phyloP scores from a whole-genome alignment of 2,113 vertebrate genomes.

The Chionomys nivalis region DNA sequence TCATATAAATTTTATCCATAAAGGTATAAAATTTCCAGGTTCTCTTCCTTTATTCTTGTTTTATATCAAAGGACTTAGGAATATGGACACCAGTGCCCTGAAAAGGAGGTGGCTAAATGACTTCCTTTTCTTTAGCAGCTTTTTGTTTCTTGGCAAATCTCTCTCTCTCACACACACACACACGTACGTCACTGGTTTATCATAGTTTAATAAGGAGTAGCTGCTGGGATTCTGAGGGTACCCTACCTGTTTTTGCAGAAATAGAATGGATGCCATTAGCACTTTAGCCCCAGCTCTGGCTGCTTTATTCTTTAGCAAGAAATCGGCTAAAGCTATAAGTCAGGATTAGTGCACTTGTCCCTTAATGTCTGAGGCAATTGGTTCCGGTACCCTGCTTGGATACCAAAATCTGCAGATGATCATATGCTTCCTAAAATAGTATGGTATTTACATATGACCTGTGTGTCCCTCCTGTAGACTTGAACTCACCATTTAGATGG shows the following conservation, averaged over 20 bases:
- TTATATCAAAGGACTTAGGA: neutral
- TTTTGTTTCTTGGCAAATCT: neutral
- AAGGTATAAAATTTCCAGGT: neutral
- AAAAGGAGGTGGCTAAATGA: neutral
- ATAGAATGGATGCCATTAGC: rapidly evolving
- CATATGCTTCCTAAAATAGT: neutral
- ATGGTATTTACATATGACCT: neutral
- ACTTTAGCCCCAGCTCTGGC: rapidly evolving
- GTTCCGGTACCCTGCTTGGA: neutral
- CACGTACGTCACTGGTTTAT: neutral
- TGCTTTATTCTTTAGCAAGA: neutral
- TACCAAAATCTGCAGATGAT: neutral
- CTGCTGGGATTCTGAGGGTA: neutral
- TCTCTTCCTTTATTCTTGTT: neutral
- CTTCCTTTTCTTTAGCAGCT: neutral
- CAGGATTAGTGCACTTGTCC: neutral
- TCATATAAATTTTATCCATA: neutral
- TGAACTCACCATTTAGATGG: neutral
- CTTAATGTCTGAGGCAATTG: neutral
- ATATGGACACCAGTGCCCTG: neutral
- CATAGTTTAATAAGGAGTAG: neutral
- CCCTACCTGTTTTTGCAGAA: neutral
- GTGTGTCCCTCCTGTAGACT: no score
- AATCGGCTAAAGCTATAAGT: neutral
- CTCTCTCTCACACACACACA: neutral